Evolutionary conservation across 2,113 vertebrate genomes (phyloP), one percentile per base, ranked within the genome.

Genomic region (Mormoops blainvillei): DNA sequence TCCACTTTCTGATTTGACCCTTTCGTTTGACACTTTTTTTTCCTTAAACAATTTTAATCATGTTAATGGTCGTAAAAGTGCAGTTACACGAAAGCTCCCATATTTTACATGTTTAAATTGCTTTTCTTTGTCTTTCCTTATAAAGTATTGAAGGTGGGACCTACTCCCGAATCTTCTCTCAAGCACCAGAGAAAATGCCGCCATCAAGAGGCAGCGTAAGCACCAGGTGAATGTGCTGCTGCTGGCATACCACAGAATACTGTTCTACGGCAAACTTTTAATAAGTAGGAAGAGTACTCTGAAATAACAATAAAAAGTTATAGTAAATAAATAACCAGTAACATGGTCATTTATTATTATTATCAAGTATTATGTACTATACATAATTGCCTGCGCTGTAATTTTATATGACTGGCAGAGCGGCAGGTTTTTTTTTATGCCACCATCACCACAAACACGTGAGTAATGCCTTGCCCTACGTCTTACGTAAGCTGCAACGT

Each of bases 91-190:
- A 91, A 96, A 81, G 77, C 90, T 50, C 52, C 87, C 61, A 52
- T 84, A 45, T 74, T 89, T 93, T 41, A 52, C 20, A 93, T 74
- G 38, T 87, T 50, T 83, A 5, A 16, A 6, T 65, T 91, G 36
- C 31, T 68, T 43, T 65, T 58, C 48, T 68, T 68, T 52, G 65
- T 1, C 74, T 78, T 89, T 97, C 98, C 18, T 98, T 95, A 76
- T 94, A 93, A 71, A 97, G 71, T 84, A 19, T 86, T 87, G 97
- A 98, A 97, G 90, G 99, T 97, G 52, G 99, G 98, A 99, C 90
- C 99, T 99, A 99, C 97, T 99, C 99, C 0, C 99, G 98, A 84
- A 99, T 99, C 99, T 99, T 99, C 98, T 99, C 99, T 63, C 38
- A 61, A 63, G 80, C 38, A 61, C 56, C 20, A 28, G 24, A 31